Percentiles rank a stretch among this genome's conserved stretches.
Conservation (phyloP, 1,140 invertebrate genomes). For the Arctopsyche grandis region DNA sequence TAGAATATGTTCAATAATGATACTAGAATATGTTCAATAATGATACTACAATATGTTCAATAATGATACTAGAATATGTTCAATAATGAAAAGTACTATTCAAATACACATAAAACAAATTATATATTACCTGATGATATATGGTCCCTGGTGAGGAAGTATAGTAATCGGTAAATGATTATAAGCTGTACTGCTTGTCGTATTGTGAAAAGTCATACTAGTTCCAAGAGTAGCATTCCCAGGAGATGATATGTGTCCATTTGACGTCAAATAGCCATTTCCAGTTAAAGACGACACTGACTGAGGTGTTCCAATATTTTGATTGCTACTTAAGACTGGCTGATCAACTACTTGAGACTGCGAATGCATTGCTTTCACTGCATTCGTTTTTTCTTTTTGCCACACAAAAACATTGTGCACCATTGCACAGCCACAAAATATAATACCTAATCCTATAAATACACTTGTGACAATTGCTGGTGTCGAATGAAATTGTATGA, state of each 20-base stretch:
- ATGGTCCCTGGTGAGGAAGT: conserved; percentile 62
- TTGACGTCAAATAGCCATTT: conserved; percentile 61
- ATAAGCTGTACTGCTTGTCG: conserved; percentile 57
- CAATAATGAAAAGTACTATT: background rate
- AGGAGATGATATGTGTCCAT: conserved; percentile 58
- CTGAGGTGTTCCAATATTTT: conserved; percentile 49
- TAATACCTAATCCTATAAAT: conserved; percentile 87
- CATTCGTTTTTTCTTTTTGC: conserved; percentile 84
- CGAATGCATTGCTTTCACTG: conserved; percentile 62
- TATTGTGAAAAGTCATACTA: conserved; percentile 64
- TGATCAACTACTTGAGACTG: conserved; percentile 56
- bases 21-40: too few species aligned
- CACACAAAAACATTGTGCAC: conserved; percentile 95
- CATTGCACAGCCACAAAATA: conserved; percentile 92
- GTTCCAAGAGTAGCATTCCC: conserved; percentile 58
- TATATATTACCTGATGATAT: conserved; percentile 63
- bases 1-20: too few species aligned
- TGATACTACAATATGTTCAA: too few species aligned
- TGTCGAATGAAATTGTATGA: conserved; percentile 91
- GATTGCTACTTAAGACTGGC: conserved; percentile 49
- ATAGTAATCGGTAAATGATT: conserved; percentile 63
- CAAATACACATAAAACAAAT: conserved; percentile 43
- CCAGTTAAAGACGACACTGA: conserved; percentile 38
- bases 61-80: too few species aligned
- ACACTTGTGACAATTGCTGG: conserved; percentile 90